Conservation (phyloP, 2,888 invertebrate genomes). For the Orthosia cruda region DNA sequence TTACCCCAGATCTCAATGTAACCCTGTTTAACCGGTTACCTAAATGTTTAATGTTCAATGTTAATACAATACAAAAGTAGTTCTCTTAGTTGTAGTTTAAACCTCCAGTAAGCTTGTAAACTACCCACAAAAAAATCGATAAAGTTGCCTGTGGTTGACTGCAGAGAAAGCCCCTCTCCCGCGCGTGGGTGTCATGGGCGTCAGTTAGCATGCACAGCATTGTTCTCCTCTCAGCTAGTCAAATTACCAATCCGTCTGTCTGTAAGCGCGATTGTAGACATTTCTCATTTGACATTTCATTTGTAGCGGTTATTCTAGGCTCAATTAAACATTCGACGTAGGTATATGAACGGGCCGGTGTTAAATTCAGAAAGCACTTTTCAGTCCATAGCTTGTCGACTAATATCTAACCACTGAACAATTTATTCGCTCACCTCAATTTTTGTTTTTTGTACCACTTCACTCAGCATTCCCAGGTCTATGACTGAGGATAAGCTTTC, state of each 20-base stretch:
- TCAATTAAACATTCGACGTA: not conserved
- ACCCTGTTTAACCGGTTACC: too few relatives aligned
- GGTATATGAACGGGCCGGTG: not conserved
- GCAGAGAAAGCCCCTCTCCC: not conserved
- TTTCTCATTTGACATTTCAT: slow-evolving; percentile 28
- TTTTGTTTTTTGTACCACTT: slow-evolving; percentile 31
- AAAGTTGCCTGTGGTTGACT: not conserved
- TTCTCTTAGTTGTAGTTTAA: not conserved
- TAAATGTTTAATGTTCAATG: not conserved
- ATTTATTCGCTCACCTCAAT: slow-evolving; percentile 23
- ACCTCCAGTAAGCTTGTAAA: not conserved
- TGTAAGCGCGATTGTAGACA: slow-evolving; percentile 24
- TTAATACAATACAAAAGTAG: not conserved
- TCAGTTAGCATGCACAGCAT: slow-evolving; percentile 15
- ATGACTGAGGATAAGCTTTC: slow-evolving; percentile 43
- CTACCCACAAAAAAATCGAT: slow-evolving; percentile 20
- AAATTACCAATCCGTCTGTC: slow-evolving; percentile 33
- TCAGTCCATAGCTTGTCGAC: not conserved
- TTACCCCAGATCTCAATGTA: too few relatives aligned
- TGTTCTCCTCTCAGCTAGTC: slow-evolving; percentile 27
- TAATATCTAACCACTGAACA: slow-evolving; percentile 17
- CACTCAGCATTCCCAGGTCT: slow-evolving; percentile 33
- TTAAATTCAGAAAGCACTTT: slow-evolving; percentile 9
- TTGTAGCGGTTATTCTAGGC: slow-evolving; percentile 6
- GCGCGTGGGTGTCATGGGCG: slow-evolving; percentile 12